Percentiles rank a stretch among this genome's conserved stretches.
Evolutionary conservation across 2,888 invertebrate species (phyloP).

Genomic region (Stenolophus ochropezus): DNA sequence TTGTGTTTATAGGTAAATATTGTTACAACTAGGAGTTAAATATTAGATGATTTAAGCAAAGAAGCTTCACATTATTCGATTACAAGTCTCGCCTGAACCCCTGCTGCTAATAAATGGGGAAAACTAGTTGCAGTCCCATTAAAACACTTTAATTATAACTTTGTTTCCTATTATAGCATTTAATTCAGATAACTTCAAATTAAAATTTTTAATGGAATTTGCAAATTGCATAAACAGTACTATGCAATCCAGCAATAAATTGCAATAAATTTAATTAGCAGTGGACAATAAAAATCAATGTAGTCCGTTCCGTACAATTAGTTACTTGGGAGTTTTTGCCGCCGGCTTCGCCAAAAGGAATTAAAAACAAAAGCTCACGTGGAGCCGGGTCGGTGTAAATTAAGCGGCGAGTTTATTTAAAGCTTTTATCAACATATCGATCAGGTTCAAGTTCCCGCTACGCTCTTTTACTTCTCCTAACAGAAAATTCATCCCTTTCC

Average conservation of each 20-base stretch:
- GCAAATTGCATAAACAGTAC: slow-evolving; percentile 22
- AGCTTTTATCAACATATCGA: slow-evolving; percentile 60
- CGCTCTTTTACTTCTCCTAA: slow-evolving; percentile 10
- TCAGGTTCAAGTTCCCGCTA: slow-evolving; percentile 48
- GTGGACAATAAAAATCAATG: slow-evolving; percentile 41
- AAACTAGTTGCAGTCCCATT: neutral
- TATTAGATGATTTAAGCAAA: neutral
- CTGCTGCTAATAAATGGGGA: neutral
- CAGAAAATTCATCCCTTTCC: neutral
- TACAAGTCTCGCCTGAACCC: neutral
- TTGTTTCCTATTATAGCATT: slow-evolving; percentile 29
- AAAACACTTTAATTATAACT: slow-evolving; percentile 25
- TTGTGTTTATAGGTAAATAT: too few species aligned
- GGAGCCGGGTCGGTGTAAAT: slow-evolving; percentile 49
- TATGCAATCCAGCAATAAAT: slow-evolving; percentile 22
- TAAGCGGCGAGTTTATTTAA: slow-evolving; percentile 53
- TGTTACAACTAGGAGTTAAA: too few species aligned
- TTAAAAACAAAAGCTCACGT: slow-evolving; percentile 42
- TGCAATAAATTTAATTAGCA: slow-evolving; percentile 45
- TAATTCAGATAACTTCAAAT: slow-evolving; percentile 38
- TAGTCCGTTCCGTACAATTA: slow-evolving; percentile 34
- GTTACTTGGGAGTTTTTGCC: slow-evolving; percentile 17
- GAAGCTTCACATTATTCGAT: neutral
- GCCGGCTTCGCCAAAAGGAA: slow-evolving; percentile 2
- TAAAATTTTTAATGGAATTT: slow-evolving; percentile 34